These are phyloP conservation scores for Sparidentex hasta DNA, from an alignment of 2,797 vertebrate genomes.

Conservation along the genomic window DNA sequence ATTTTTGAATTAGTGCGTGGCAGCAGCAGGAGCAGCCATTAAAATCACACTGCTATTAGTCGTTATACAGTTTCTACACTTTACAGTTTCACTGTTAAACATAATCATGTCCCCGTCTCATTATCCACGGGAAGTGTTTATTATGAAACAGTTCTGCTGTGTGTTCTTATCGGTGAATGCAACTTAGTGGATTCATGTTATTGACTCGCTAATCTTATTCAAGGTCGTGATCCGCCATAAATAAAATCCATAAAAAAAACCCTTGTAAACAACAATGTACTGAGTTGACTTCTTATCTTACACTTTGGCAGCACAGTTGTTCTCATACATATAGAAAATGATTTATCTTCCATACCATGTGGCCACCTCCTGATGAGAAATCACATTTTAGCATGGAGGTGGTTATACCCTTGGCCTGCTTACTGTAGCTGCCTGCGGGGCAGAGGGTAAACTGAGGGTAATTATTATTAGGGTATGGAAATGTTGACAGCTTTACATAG, in stretches of 20 bases:
- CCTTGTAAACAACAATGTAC: slow-evolving; percentile 73
- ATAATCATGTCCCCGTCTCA: slow-evolving; percentile 66
- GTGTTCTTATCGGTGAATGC: slow-evolving; percentile 68
- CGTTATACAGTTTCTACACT: slow-evolving; percentile 69
- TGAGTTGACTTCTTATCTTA: slow-evolving; percentile 69
- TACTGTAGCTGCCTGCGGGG: slow-evolving; percentile 66
- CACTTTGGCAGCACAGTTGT: slow-evolving; percentile 40
- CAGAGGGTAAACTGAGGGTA: slow-evolving; percentile 77
- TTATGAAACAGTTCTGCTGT: slow-evolving; percentile 61
- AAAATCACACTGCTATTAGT: slow-evolving; percentile 70
- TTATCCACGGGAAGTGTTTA: slow-evolving; percentile 71
- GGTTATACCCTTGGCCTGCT: slow-evolving; percentile 74
- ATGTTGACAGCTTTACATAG: slow-evolving; percentile 72
- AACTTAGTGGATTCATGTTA: slow-evolving; percentile 69
- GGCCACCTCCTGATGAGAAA: slow-evolving; percentile 77
- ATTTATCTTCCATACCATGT: slow-evolving; percentile 80
- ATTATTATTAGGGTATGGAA: slow-evolving; percentile 80
- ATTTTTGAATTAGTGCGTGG: slow-evolving; percentile 68
- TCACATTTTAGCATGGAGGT: slow-evolving; percentile 61
- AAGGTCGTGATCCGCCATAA: slow-evolving; percentile 72
- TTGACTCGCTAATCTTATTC: slow-evolving; percentile 74
- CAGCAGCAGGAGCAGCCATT: slow-evolving; percentile 67
- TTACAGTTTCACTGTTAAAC: slow-evolving; percentile 71
- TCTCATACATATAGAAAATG: slow-evolving; percentile 68
- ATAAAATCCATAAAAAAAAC: slow-evolving; percentile 70